Evolutionary conservation across 2,888 invertebrate genomes (phyloP), one percentile per base, ranked within the genome.

Genomic region (Halictus ligatus): DNA sequence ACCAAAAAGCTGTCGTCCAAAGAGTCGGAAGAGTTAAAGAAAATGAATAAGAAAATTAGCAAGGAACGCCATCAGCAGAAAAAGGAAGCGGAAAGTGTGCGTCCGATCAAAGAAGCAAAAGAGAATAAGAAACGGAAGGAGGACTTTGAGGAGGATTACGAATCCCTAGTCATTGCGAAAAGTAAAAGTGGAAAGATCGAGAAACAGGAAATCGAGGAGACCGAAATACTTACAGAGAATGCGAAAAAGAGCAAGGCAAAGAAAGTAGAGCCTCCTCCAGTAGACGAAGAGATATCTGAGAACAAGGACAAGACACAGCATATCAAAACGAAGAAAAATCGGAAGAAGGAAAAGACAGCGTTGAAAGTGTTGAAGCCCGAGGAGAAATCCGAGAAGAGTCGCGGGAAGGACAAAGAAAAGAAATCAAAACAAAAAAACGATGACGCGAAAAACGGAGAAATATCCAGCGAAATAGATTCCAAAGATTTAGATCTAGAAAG

Each of bases 401-500:
- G 94, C 87, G 95, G 95, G 90, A 95, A 96, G 89, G 96, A 95
- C 87, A 95, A 96, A 46, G 95, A 96, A 18, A 96, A 96, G 84
- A 96, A 96, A 91, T 95, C 95, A 8, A 96, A 96, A 92, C 95
- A 95, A 80, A 96, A 96, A 91, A 96, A 95, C 87, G 96, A 96
- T 54, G 93, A 94, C 96, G 96, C 93, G 96, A 97, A 94, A 96
- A 97, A 94, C 94, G 97, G 88, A 93, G 97, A 91, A 96, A 96
- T 93, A 95, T 97, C 91, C 95, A 96, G 69, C 95, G 95, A 90
- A 95, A 96, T 88, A 95, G 96, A 95, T 95, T 95, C 96, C 86
- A 95, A 96, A 40, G 94, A 96, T 7, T 94, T 96, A 88, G 96
- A 96, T 84, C 94, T 94, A 71, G 96, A 96, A 91, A 95, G 95